Evolutionary conservation across 1,140 invertebrate species (phyloP), one percentile per base, ranked within the genome.

Genomic region (Zaprionus gabonicus): DNA sequence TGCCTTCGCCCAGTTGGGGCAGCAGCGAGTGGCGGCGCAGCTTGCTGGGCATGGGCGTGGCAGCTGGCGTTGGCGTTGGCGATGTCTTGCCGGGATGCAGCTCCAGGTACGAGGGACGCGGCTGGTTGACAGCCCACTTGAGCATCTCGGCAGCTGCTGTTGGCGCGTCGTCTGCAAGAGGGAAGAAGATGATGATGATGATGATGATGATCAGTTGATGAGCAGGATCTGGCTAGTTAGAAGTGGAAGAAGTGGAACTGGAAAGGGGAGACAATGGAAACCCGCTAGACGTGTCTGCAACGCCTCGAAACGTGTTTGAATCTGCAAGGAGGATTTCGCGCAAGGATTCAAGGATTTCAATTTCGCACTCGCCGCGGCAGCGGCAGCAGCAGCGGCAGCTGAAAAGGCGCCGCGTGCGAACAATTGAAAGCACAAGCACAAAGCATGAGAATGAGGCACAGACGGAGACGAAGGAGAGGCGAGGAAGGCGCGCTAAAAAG

Each of bases 41-140:
- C 51, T 86, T 80, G 27, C 34, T 31, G 38, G 17, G 31, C 0
- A 46, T 49, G 41, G 68, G 34, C n/a, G 36, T 38, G 31, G 23
- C 25, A 20, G 20, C 13, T 9, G 60, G 3, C 10, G 27, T 17
- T 3, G 38, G 41, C 5, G 27, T 17, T 3, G 38, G 41, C 5
- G 27, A 63, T 13, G 13, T 13, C 58, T 31, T 12, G 28, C 5
- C 28, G 20, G 27, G 20, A 25, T 53, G 38, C 38, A 13, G 27
- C 31, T 38, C 77, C 65, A 87, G 34, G 62, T 92, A 92, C n/a
- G 88, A 91, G 36, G 77, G 82, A 17, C 91, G 78, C 7, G 91
- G 88, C 66, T 83, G 78, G 68, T 90, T 91, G 53, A 92, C 82
- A 49, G 92, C 87, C 92, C 92, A 93, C 78, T 93, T 93, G 62